Conservation (phyloP, 1,140 invertebrate species). For the Drosophila parvula region DNA sequence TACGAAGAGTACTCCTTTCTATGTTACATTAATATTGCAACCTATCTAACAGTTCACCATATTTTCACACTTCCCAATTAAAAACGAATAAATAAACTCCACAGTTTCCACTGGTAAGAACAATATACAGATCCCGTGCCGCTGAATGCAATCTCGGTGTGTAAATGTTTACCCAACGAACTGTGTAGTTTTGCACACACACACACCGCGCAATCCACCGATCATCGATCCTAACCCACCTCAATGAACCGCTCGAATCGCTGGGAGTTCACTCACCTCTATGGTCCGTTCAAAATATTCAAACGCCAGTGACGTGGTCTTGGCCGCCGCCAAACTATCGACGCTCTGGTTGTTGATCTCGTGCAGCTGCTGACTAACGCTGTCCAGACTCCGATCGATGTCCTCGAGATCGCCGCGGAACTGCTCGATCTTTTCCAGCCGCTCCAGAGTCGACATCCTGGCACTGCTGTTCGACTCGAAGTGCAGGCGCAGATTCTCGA, state of each 20-base stretch:
- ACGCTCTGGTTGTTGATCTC: slow-evolving; percentile 89
- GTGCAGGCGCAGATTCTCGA: slow-evolving; percentile 85
- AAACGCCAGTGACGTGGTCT: slow-evolving; percentile 89
- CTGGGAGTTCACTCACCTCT: slow-evolving; percentile 86
- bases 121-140: not conserved
- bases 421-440: slow-evolving; percentile 88
- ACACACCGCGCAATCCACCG: not conserved
- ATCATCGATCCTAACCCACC: slow-evolving; percentile 33
- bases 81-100: not conserved
- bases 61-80: not conserved
- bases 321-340: slow-evolving; percentile 89
- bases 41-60: not conserved
- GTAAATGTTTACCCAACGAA: slow-evolving; percentile 20
- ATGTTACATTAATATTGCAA: too few relatives aligned
- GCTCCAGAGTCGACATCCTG: slow-evolving; percentile 87
- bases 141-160: not conserved
- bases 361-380: slow-evolving; percentile 87
- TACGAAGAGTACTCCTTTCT: too few relatives aligned
- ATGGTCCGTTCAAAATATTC: slow-evolving; percentile 92
- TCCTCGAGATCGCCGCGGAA: slow-evolving; percentile 87
- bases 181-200: not conserved
- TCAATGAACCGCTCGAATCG: slow-evolving; percentile 7
- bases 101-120: not conserved
- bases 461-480: slow-evolving; percentile 85
- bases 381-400: slow-evolving; percentile 90